Base-by-base conservation (phyloP, 2,797 vertebrate species). In the Crocodylus rhombifer region DNA sequence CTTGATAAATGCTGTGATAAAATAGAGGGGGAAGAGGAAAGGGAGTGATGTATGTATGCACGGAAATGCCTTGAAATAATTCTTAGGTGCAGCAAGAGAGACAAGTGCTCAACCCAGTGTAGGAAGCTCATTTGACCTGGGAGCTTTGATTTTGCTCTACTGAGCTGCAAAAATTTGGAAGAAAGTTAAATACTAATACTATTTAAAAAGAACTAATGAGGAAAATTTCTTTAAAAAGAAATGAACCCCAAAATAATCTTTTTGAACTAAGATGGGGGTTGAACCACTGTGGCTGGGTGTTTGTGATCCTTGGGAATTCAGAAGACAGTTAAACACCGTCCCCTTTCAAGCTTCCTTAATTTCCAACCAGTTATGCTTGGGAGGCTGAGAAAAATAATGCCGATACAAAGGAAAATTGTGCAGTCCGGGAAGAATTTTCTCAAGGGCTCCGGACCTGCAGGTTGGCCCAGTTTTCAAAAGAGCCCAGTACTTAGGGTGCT, bases 141-240 rank as follows among this genome's bases (percentile, higher is more conserved):
- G 61, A 92, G 51, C 64, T 82, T 56, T 63, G 36, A 80, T 1
- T 84, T n/a, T 25, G 79, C 82, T 91, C 77, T 0, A 0, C 91
- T 64, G 87, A 80, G 64, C 87, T 86, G 84, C 71, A 88, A 82
- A 94, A 86, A 26, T n/a, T 28, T 63, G 63, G 84, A 58, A 87
- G 71, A 80, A 95, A 84, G 42, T 51, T 51, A 51, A 51, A 51
- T 51, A 11, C 42, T 51, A 51, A 51, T 11, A 11, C 42, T 51
- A 71, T 36, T 60, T 7, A 42, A 15, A 9, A 42, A 64, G 87
- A 62, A 90, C 76, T 13, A 64, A 69, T 63, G 63, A 63, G 25
- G 76, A 63, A 79, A 23, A 55, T 80, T 10, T 65, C 73, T 28
- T 11, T 7, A 55, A 76, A 82, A 77, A 84, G 89, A 77, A 91